Conservation (phyloP, 2,888 invertebrate genomes). For the Gnatocerus cornutus region DNA sequence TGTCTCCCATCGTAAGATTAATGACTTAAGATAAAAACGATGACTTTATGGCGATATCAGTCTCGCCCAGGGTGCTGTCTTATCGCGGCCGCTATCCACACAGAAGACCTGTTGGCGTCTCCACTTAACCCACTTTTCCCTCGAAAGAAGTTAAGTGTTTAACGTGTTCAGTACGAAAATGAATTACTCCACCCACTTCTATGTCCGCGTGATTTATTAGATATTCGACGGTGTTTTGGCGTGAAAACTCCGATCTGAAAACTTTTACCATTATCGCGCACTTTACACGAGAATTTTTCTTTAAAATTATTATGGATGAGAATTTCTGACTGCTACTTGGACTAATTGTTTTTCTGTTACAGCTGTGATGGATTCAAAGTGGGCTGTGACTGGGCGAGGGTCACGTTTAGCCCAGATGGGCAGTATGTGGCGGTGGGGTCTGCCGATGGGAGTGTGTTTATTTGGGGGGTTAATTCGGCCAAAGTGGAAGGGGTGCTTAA, state of each 20-base stretch:
- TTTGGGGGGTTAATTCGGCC: constrained; percentile 90
- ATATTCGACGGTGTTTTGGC: constrained; percentile 56
- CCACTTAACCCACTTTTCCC: constrained; percentile 60
- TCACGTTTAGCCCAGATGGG: constrained; percentile 93
- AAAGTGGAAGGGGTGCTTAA: constrained; percentile 85
- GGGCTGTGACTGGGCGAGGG: constrained; percentile 95
- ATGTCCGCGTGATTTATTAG: constrained; percentile 55
- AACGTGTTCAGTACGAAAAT: constrained; percentile 57
- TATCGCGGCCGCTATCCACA: constrained; percentile 54
- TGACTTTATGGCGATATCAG: constrained; percentile 64
- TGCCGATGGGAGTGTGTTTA: constrained; percentile 90
- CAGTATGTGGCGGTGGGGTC: constrained; percentile 93
- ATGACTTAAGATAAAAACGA: constrained; percentile 65
- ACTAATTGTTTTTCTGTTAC: constrained; percentile 58
- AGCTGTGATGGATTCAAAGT: constrained; percentile 97
- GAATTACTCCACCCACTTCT: constrained; percentile 52
- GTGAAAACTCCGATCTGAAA: constrained; percentile 49
- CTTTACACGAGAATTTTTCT: constrained; percentile 45
- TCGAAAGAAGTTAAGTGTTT: constrained; percentile 56
- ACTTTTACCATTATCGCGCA: constrained; percentile 53
- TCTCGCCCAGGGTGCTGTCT: constrained; percentile 55
- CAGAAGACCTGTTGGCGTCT: constrained; percentile 65
- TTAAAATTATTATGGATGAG: constrained; percentile 43
- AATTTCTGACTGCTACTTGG: constrained; percentile 14
- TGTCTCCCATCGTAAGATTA: constrained; percentile 63